These are phyloP conservation scores for Fopius arisanus DNA, from an alignment of 1,140 invertebrate species.

Conservation along the genomic window DNA sequence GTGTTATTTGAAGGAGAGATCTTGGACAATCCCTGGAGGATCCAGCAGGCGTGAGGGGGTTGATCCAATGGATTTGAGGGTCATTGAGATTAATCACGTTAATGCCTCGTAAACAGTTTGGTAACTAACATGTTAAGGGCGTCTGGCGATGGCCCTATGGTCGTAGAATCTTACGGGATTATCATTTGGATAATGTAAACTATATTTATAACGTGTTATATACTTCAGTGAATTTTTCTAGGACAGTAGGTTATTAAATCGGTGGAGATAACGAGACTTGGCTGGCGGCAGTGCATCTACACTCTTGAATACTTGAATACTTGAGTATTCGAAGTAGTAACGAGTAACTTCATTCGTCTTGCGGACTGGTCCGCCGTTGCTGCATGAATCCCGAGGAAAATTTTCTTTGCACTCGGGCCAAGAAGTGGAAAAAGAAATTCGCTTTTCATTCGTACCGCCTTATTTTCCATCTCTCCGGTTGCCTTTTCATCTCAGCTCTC, in stretches of 20 bases:
- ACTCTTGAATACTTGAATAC: constrained; percentile 26
- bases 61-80: constrained; percentile 29
- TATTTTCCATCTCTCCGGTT: neutral
- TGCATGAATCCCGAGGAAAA: constrained; percentile 22
- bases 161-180: no score
- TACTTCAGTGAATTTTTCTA: no score
- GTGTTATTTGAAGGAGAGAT: constrained; percentile 33
- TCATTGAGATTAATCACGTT: constrained; percentile 48
- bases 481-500: neutral
- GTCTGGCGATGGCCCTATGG: neutral
- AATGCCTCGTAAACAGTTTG: constrained; percentile 48
- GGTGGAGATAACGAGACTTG: neutral
- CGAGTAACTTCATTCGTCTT: constrained; percentile 29
- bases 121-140: constrained; percentile 1
- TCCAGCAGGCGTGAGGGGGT: neutral
- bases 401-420: constrained; percentile 8
- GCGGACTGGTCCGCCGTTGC: neutral
- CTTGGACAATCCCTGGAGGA: constrained; percentile 30
- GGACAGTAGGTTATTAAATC: neutral
- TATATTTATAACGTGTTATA: no score
- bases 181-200: no score
- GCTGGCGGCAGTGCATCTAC: neutral
- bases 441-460: neutral
- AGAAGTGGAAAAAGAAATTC: constrained; percentile 12
- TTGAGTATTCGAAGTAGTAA: constrained; percentile 13